Base-by-base conservation (phyloP, 1,140 invertebrate genomes). In the Nixonia krombeini region DNA sequence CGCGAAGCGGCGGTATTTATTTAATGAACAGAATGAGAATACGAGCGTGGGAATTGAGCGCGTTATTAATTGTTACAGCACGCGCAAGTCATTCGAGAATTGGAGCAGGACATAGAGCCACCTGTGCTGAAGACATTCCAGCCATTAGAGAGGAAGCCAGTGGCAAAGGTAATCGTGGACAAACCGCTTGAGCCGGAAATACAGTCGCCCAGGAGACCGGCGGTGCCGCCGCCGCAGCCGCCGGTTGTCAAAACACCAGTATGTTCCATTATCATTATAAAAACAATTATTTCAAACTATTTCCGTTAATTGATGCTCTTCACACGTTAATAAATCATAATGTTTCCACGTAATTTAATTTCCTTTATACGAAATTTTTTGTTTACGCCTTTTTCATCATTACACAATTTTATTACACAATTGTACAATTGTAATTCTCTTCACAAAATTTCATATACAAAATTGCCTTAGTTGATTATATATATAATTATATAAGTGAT, bases 181-280 rank as follows among this genome's bases (percentile, higher is more conserved):
- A 84, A 84, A 50, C 77, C 80, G 4, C 74, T 85, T 3, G 84
- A 85, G 45, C 73, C 79, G 51, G 84, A 86, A 70, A 80, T 84
- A 45, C 82, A 85, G 40, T 80, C 79, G 17, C 84, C 85, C 0
- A 81, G 85, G 59, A 72, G 86, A 52, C 86, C 87, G 21, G 81
- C 78, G n/a, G 86, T 87, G 2, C 87, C 87, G n/a, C 87, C 87
- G 4, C 87, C 87, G 2, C 87, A 87, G 53, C 87, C 86, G 6
- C 87, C 87, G 4, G 71, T 84, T 33, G 33, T 71, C 9, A 85
- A 85, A 72, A 72, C 75, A 37, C 80, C 81, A 2, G 82, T 83
- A 51, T 72, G 66, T 76, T 13, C 21, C 25, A 5, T 9, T 26
- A 26, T 9, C 25, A 26, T 5, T 26, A 26, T 5, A 26, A 26